Percentiles rank a stretch among this genome's conserved stretches.
Evolutionary conservation across 2,888 invertebrate species (phyloP).

Genomic region (Platypus cylindrus): DNA sequence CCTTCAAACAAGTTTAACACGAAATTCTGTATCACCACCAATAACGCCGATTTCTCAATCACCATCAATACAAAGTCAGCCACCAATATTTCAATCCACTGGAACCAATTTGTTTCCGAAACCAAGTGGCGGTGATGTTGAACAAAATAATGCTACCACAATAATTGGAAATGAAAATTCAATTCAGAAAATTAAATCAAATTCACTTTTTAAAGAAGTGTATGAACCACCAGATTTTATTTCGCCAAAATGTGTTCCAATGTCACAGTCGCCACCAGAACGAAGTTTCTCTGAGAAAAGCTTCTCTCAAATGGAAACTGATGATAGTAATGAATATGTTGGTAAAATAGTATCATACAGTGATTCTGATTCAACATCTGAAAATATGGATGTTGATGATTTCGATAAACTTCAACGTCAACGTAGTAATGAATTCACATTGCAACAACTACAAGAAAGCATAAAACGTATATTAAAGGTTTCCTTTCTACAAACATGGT

Average conservation of each 20-base stretch:
- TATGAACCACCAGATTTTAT: too few relatives aligned
- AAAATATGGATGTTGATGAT: constrained; percentile 52
- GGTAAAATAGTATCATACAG: constrained; percentile 37
- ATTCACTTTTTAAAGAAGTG: too few relatives aligned
- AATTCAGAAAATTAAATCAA: too few relatives aligned
- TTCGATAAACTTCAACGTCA: not conserved
- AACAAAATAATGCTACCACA: too few relatives aligned
- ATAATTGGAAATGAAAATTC: too few relatives aligned
- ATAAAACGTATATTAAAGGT: constrained; percentile 59
- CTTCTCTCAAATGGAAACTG: constrained; percentile 45
- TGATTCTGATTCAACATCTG: constrained; percentile 60
- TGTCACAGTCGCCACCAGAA: constrained; percentile 27
- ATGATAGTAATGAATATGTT: constrained; percentile 36
- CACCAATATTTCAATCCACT: constrained; percentile 15
- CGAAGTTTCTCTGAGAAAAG: constrained; percentile 37
- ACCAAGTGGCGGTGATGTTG: too few relatives aligned
- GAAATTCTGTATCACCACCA: constrained; percentile 37
- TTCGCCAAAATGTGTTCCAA: too few relatives aligned
- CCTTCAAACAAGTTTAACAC: constrained; percentile 41
- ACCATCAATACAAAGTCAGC: constrained; percentile 23
- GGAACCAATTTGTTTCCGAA: too few relatives aligned
- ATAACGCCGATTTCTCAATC: constrained; percentile 38
- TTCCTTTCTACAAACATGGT: constrained; percentile 45
- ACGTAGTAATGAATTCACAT: constrained; percentile 49
- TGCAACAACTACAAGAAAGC: constrained; percentile 50